phyloP scores from a whole-genome alignment of 2,797 vertebrate genomes.

The Sarcoramphus papa region DNA sequence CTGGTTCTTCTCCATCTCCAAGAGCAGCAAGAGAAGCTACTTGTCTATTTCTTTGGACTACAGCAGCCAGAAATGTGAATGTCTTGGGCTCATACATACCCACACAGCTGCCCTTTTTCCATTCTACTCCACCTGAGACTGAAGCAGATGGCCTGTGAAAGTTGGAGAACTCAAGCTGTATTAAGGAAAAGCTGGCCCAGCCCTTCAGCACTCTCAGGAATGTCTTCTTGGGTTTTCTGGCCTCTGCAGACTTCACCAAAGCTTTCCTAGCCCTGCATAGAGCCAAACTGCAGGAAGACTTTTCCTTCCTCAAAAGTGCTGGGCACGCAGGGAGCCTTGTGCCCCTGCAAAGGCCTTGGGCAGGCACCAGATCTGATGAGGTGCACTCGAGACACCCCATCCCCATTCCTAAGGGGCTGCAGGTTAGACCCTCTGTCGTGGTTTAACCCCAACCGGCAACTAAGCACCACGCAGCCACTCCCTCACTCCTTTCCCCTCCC shows the following conservation, averaged over 20 bases:
- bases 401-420: not conserved
- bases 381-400: rapidly evolving
- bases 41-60: not conserved
- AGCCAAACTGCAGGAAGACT: not conserved
- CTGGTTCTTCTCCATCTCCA: not conserved
- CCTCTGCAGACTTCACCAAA: not conserved
- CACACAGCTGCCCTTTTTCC: not conserved
- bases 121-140: not conserved
- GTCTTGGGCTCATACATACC: not conserved
- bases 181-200: not conserved
- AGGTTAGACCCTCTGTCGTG: not conserved
- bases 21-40: not conserved
- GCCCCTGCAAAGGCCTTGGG: not conserved
- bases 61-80: not conserved
- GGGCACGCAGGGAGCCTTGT: rapidly evolving
- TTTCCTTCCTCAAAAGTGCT: not conserved
- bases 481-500: no score
- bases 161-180: not conserved
- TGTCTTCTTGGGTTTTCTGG: not conserved
- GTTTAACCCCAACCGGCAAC: no score
- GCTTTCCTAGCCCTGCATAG: not conserved
- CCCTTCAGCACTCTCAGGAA: not conserved
- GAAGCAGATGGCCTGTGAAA: not conserved
- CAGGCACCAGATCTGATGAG: not conserved
- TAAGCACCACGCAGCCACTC: no score